A percentile compares a stretch with the other conserved stretches of the same genome.
These are phyloP conservation scores for Cyrtonyx montezumae DNA, from an alignment of 2,113 vertebrate genomes.

Conservation along the genomic window DNA sequence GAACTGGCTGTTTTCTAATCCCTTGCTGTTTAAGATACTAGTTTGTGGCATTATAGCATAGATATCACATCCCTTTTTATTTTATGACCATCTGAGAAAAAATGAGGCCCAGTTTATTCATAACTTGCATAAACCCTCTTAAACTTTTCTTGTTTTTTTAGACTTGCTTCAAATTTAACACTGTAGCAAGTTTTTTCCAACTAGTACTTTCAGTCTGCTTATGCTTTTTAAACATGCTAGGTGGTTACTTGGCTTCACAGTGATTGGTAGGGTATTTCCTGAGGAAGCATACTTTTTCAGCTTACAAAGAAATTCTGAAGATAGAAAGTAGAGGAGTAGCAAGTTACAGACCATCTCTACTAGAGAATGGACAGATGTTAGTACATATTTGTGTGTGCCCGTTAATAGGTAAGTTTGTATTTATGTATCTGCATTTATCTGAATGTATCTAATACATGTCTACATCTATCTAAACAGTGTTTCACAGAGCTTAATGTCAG, in stretches of 20 bases:
- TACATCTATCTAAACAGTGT: not conserved
- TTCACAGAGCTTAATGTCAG: not conserved
- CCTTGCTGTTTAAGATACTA: not conserved
- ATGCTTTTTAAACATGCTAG: not conserved
- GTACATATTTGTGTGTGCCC: not conserved
- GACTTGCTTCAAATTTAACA: not conserved
- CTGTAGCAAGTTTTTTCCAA: not conserved
- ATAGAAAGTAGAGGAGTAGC: not conserved
- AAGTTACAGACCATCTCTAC: not conserved
- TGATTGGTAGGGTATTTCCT: not conserved
- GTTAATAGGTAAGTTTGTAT: not conserved
- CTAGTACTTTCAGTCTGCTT: not conserved
- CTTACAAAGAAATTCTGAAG: not conserved
- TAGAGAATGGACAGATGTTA: not conserved
- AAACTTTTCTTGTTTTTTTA: not conserved
- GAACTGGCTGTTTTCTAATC: not conserved
- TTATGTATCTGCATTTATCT: not conserved
- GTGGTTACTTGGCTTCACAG: not conserved
- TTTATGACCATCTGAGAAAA: not conserved
- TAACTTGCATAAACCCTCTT: not conserved
- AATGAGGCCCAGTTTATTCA: not conserved
- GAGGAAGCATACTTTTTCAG: not conserved
- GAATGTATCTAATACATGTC: not conserved
- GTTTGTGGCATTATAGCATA: not conserved
- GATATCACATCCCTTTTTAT: not conserved